phyloP scores from a whole-genome alignment of 2,113 vertebrate species.

The Sinocyclocheilus grahami region DNA sequence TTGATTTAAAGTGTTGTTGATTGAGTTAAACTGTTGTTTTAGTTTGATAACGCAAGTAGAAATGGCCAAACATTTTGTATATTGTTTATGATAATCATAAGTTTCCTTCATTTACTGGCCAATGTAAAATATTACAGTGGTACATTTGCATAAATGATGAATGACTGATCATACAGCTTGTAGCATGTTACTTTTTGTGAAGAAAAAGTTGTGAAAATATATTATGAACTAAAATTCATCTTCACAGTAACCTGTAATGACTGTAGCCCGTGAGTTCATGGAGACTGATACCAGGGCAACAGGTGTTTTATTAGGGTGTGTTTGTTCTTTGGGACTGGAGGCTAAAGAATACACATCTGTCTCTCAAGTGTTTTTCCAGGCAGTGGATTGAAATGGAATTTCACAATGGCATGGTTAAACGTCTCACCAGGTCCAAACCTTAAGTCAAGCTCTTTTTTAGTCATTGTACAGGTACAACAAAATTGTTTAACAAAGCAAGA shows the following conservation, averaged over 20 bases:
- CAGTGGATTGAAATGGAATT: not conserved
- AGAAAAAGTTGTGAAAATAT: not conserved
- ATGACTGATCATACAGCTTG: not conserved
- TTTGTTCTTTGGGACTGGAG: not conserved
- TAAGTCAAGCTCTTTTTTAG: not conserved
- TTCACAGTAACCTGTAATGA: not conserved
- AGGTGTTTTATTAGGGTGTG: not conserved
- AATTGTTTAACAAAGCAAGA: not conserved
- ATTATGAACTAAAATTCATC: not conserved
- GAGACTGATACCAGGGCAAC: not conserved
- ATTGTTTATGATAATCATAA: not conserved
- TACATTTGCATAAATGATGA: not conserved
- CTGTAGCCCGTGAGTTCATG: not conserved
- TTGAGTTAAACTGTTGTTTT: not conserved
- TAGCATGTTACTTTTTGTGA: no score
- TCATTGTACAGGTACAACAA: not conserved
- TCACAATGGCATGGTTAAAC: not conserved
- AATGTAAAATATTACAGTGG: not conserved
- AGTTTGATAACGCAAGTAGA: not conserved
- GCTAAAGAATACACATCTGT: not conserved
- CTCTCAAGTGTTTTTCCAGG: slow-evolving; percentile 10
- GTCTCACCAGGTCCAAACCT: not conserved
- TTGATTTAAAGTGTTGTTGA: no score
- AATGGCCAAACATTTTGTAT: not conserved
- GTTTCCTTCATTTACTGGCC: not conserved